Conservation (phyloP, 2,113 vertebrate species). For the Nyctereutes procyonoides region DNA sequence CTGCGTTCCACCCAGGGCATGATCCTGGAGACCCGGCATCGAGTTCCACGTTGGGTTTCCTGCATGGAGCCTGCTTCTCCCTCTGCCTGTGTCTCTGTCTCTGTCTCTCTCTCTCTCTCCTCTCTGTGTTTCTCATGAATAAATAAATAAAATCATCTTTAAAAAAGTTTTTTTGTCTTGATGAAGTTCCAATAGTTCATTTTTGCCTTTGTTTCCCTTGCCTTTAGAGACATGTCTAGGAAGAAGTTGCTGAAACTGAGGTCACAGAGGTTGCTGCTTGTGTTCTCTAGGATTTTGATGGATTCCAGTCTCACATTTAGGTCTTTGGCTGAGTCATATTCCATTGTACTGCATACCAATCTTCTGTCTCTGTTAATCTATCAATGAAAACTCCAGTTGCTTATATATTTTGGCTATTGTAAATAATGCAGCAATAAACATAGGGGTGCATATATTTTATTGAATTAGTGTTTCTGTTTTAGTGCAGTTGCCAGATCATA, state of each 20-base stretch:
- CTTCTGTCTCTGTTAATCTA: background rate
- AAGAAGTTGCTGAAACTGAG: too few species aligned
- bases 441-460: background rate
- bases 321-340: background rate
- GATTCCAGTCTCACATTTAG: background rate
- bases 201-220: too few species aligned
- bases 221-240: too few species aligned
- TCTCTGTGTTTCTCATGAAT: too few species aligned
- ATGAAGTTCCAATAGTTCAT: background rate
- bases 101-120: too few species aligned
- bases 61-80: too few species aligned
- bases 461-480: background rate
- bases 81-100: too few species aligned
- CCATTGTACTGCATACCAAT: background rate
- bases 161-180: background rate
- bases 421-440: background rate
- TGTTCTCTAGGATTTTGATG: background rate
- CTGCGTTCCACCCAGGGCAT: too few species aligned
- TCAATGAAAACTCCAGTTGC: background rate
- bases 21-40: too few species aligned
- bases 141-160: too few species aligned
- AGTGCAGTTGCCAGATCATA: background rate
- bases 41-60: too few species aligned
- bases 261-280: background rate
- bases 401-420: background rate